phyloP scores from a whole-genome alignment of 1,140 invertebrate genomes.

The Hormaphis cornu region DNA sequence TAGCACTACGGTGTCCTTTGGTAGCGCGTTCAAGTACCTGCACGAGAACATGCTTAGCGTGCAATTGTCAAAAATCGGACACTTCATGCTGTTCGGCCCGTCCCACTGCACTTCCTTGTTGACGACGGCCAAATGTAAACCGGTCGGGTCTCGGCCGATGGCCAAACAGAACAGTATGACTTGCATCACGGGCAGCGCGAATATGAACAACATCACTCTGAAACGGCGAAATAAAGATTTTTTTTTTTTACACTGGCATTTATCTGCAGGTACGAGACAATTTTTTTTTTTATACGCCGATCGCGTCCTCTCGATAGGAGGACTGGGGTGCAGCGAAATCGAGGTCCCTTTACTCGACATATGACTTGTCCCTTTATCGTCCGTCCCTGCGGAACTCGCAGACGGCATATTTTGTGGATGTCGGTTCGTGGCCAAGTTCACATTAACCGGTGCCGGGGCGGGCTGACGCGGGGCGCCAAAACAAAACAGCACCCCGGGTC shows the following conservation, averaged over 20 bases:
- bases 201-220: conserved; percentile 80
- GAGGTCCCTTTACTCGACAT: too few relatives aligned
- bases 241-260: neutral
- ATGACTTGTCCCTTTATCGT: too few relatives aligned
- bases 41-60: conserved; percentile 62
- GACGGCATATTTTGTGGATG: too few relatives aligned
- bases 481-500: too few relatives aligned
- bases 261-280: too few relatives aligned
- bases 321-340: too few relatives aligned
- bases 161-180: conserved; percentile 89
- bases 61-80: conserved; percentile 48
- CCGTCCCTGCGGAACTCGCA: too few relatives aligned
- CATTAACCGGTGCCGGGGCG: too few relatives aligned
- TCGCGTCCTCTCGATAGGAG: too few relatives aligned
- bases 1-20: conserved; percentile 52
- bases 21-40: conserved; percentile 60
- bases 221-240: conserved; percentile 36
- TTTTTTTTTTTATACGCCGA: too few relatives aligned
- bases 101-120: conserved; percentile 63
- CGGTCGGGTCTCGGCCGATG: conserved; percentile 80
- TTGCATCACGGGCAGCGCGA: conserved; percentile 82
- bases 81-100: conserved; percentile 42
- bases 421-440: too few relatives aligned
- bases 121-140: conserved; percentile 72
- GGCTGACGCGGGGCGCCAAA: too few relatives aligned